Evolutionary conservation across 2,113 vertebrate species (phyloP).

Genomic region (Catharus fuscescens): DNA sequence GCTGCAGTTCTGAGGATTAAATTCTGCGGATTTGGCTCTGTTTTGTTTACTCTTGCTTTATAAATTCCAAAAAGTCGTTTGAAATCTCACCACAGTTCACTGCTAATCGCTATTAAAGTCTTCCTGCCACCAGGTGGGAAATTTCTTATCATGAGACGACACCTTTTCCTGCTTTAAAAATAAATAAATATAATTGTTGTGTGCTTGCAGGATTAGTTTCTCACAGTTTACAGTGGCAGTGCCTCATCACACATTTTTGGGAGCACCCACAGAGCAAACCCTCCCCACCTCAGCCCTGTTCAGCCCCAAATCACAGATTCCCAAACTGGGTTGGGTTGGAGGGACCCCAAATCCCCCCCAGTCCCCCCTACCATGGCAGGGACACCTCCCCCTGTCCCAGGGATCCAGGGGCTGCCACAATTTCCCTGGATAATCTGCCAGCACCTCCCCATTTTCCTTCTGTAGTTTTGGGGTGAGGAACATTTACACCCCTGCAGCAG

Average conservation of each 20-base stretch:
- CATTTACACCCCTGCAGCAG: background rate
- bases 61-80: background rate
- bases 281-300: background rate
- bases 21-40: background rate
- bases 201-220: background rate
- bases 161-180: background rate
- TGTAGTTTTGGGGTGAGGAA: background rate
- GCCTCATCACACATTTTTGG: background rate
- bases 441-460: background rate
- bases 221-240: background rate
- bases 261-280: background rate
- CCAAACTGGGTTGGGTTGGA: accelerated
- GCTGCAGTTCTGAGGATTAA: background rate
- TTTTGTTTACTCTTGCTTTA: background rate
- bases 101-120: accelerated
- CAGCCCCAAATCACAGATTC: background rate
- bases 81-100: background rate
- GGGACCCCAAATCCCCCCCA: accelerated
- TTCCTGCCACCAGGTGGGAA: background rate
- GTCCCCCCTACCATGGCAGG: background rate
- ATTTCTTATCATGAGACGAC: background rate
- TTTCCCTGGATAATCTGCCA: background rate
- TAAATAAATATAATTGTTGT: too few species aligned
- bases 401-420: background rate
- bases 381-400: background rate